Base-by-base conservation (phyloP, 2,888 invertebrate species). In the Drosophila acutilabella region DNA sequence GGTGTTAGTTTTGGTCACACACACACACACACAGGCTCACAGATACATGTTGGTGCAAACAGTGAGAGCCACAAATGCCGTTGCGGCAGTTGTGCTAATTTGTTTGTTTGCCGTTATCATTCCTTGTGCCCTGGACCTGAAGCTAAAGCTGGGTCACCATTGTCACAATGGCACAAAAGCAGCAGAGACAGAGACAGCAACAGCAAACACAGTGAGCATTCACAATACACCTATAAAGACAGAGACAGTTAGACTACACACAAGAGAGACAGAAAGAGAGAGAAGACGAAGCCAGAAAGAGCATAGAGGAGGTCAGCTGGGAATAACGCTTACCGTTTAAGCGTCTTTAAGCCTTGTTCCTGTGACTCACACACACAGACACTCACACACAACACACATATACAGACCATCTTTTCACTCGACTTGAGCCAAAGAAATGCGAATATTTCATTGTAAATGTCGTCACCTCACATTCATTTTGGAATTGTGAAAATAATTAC, bases 41-140 rank as follows among this genome's bases (percentile, higher is more conserved):
- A 33, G 14, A 42, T 40, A 59, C 23, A 67, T 68, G 69, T 72
- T 61, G 69, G 61, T 26, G 69, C 69, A 70, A 69, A 70, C 56
- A 72, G 40, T 44, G 18, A 64, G 57, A 68, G 66, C 66, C 58
- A 61, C 62, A 76, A 71, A 80, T 78, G 72, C 62, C 80, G 64
- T 83, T 86, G 87, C 87, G 84, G 87, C 83, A 88, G 89, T 86
- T 84, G 84, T 84, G 84, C 84, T 88, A 88, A 84, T 84, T 84
- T 84, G 84, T 84, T 84, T 84, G 84, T 86, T 84, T 88, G 89
- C 73, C 78, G 87, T 84, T 88, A 83, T 88, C 89, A 84, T 86
- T 88, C 66, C 78, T 77, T 79, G 64, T 64, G 69, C 65, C 67
- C 51, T 51, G 76, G 69, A 74, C 78, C 75, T 67, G 53, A 64